Conservation (phyloP, 1,140 invertebrate genomes). For the Eupristina koningsbergeri region DNA sequence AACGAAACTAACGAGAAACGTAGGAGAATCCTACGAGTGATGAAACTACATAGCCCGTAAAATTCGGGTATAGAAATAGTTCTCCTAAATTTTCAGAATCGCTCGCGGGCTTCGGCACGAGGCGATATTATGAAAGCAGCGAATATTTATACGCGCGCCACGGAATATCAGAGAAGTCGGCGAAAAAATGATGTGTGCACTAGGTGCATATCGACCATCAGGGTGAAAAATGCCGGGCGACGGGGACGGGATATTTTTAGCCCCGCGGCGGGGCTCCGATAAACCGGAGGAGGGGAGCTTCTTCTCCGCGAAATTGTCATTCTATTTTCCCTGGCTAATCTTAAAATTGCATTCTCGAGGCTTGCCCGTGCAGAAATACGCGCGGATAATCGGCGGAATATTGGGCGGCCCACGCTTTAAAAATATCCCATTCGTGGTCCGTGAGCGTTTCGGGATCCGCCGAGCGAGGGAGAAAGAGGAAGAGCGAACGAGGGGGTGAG, state of each 20-base stretch:
- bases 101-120: background rate
- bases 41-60: constrained; percentile 14
- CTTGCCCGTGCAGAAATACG: background rate
- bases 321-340: constrained; percentile 18
- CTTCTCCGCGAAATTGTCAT: background rate
- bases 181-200: background rate
- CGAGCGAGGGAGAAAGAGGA: too few relatives aligned
- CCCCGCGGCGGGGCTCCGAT: background rate
- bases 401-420: constrained; percentile 18
- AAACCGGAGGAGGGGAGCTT: background rate
- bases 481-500: too few relatives aligned
- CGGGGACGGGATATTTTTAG: background rate
- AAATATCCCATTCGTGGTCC: constrained; percentile 21
- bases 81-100: constrained; percentile 36
- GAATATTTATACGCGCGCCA: constrained; percentile 30
- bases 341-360: constrained; percentile 29
- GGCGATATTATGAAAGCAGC: constrained; percentile 20
- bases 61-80: constrained; percentile 32
- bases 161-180: background rate
- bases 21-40: constrained; percentile 10
- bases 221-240: background rate
- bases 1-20: constrained; percentile 5
- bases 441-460: constrained; percentile 18
- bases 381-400: constrained; percentile 29
- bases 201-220: background rate